These are phyloP conservation scores for Troglohyphantes excavatus DNA, from an alignment of 2,888 invertebrate genomes.

Conservation along the genomic window DNA sequence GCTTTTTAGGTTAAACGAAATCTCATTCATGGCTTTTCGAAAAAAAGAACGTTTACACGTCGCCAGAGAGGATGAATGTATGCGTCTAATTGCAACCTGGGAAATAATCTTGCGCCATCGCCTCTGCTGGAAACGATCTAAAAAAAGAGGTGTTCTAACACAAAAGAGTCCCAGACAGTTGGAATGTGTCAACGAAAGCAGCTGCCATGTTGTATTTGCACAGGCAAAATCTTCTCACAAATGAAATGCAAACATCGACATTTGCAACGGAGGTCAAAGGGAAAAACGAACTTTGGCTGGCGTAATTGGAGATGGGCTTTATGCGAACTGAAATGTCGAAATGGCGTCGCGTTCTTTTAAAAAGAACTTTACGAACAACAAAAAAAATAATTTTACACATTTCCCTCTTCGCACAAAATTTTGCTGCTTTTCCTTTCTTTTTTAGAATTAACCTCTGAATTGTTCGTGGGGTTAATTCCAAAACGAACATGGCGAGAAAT, in stretches of 20 bases:
- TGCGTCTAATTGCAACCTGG: constrained; percentile 25
- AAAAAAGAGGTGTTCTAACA: constrained; percentile 17
- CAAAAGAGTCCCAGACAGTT: constrained; percentile 33
- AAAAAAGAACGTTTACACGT: too few relatives aligned
- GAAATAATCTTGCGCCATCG: not conserved
- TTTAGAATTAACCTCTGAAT: not conserved
- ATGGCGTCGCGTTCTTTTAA: not conserved
- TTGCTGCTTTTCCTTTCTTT: too few relatives aligned
- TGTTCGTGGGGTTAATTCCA: not conserved
- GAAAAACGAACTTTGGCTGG: not conserved
- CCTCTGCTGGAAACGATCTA: not conserved
- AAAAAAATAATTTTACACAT: too few relatives aligned
- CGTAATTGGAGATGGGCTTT: constrained; percentile 11
- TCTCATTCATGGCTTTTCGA: not conserved
- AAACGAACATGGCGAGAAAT: not conserved
- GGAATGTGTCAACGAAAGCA: constrained; percentile 37
- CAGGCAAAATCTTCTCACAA: constrained; percentile 17
- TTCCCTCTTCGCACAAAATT: too few relatives aligned
- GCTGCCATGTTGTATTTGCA: constrained; percentile 37
- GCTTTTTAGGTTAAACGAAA: not conserved
- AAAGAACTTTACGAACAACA: not conserved
- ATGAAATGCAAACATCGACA: constrained; percentile 26
- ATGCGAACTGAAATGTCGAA: not conserved
- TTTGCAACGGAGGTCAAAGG: constrained; percentile 1
- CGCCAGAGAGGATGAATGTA: constrained; percentile 24